A percentile compares a stretch with the other conserved stretches of the same genome.
phyloP scores from a whole-genome alignment of 2,113 vertebrate genomes.

The Oncorhynchus tshawytscha region DNA sequence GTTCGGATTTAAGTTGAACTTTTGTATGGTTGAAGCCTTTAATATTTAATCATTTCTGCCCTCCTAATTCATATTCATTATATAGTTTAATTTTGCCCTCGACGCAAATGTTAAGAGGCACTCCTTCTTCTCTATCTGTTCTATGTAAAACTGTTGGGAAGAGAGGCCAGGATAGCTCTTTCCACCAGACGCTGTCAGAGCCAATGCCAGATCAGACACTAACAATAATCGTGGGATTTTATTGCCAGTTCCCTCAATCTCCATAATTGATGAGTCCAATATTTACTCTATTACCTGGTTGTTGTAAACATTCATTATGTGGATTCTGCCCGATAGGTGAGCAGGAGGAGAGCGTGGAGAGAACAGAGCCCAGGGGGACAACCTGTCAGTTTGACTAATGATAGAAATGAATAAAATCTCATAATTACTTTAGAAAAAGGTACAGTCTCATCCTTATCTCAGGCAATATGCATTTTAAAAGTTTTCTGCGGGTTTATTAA shows the following conservation, averaged over 20 bases:
- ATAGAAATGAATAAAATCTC: constrained; percentile 83
- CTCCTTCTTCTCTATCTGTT: constrained; percentile 47
- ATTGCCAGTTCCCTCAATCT: constrained; percentile 79
- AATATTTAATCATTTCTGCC: no score
- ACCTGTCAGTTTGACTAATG: constrained; percentile 85
- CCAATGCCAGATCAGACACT: constrained; percentile 59
- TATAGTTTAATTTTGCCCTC: neutral
- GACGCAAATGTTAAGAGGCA: constrained; percentile 62
- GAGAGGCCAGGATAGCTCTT: constrained; percentile 41
- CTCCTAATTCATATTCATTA: no score
- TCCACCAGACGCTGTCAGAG: constrained; percentile 51
- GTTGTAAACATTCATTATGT: constrained; percentile 91
- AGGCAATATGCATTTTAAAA: constrained; percentile 79
- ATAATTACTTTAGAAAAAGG: constrained; percentile 82
- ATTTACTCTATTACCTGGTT: constrained; percentile 92
- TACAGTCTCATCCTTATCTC: constrained; percentile 78
- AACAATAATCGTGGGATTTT: constrained; percentile 85
- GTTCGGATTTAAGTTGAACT: no score
- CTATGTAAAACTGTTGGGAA: constrained; percentile 33
- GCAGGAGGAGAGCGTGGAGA: constrained; percentile 74
- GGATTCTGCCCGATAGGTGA: constrained; percentile 79
- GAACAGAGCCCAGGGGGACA: constrained; percentile 83
- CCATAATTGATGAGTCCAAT: constrained; percentile 93
- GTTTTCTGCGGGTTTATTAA: constrained; percentile 79
- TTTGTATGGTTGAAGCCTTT: no score